Evolutionary conservation across 2,888 invertebrate genomes (phyloP).

Genomic region (Andrena bucephala): DNA sequence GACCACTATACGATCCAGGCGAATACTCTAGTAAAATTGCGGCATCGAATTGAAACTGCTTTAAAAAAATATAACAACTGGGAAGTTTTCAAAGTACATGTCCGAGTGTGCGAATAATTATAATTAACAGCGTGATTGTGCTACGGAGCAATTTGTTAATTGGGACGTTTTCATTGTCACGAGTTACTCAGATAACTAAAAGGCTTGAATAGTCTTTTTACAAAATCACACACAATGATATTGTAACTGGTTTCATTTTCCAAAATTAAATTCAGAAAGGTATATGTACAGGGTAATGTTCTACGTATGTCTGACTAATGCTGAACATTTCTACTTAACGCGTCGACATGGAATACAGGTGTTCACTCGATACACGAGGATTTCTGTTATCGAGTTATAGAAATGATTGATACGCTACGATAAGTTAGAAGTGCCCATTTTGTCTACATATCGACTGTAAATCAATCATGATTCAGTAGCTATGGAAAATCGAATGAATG

Average conservation of each 20-base stretch:
- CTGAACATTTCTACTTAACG: slow-evolving; percentile 3
- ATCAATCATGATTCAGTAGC: slow-evolving; percentile 42
- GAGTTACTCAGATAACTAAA: background rate
- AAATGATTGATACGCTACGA: slow-evolving; percentile 49
- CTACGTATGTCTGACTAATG: background rate
- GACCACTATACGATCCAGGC: slow-evolving; percentile 12
- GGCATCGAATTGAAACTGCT: slow-evolving; percentile 8
- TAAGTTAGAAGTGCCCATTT: slow-evolving; percentile 41
- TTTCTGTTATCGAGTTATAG: slow-evolving; percentile 31
- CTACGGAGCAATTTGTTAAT: background rate
- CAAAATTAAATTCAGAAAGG: too few species aligned
- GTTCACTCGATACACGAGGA: slow-evolving; percentile 8
- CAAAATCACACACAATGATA: background rate
- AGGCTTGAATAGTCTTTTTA: background rate
- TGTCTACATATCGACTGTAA: slow-evolving; percentile 34
- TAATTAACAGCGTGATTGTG: background rate
- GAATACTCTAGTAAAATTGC: slow-evolving; percentile 8
- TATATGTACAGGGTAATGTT: too few species aligned
- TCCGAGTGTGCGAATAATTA: background rate
- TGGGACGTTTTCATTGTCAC: background rate
- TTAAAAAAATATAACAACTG: background rate
- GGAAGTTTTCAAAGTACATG: background rate
- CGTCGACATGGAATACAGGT: background rate
- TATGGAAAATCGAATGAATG: slow-evolving; percentile 31
- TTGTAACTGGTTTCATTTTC: background rate